Percentiles rank a stretch among this genome's conserved stretches.
phyloP scores from a whole-genome alignment of 2,113 vertebrate genomes.

The Eudyptes chrysolophus region DNA sequence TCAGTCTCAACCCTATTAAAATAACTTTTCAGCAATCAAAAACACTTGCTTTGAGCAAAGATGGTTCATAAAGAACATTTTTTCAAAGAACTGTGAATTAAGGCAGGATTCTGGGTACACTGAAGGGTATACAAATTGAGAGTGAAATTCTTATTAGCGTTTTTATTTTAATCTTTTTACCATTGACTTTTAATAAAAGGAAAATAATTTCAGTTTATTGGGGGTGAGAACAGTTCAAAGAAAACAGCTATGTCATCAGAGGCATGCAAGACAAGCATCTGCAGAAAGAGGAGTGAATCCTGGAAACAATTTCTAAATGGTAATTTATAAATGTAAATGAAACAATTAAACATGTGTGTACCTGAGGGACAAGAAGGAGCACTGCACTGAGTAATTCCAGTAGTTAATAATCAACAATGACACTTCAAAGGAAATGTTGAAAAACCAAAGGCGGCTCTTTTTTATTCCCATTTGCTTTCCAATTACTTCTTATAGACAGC shows the following conservation, averaged over 20 bases:
- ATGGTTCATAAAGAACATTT: background rate
- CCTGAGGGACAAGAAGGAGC: background rate
- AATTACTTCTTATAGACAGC: background rate
- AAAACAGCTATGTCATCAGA: background rate
- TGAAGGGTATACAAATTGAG: background rate
- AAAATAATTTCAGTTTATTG: background rate
- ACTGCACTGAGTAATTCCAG: background rate
- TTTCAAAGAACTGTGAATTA: background rate
- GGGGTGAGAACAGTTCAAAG: background rate
- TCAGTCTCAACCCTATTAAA: background rate
- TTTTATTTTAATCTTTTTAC: background rate
- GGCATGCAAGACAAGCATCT: background rate
- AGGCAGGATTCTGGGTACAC: background rate
- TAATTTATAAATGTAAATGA: background rate
- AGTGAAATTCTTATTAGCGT: background rate
- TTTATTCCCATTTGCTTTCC: background rate
- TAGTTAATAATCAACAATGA: background rate
- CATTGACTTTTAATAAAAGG: background rate
- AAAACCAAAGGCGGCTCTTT: rapidly evolving
- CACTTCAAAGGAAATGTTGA: background rate
- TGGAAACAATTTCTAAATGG: background rate
- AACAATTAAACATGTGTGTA: background rate
- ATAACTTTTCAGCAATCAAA: background rate
- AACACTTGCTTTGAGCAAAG: background rate
- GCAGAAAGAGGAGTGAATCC: background rate